A percentile compares a stretch with the other conserved stretches of the same genome.
Conservation (phyloP, 2,113 vertebrate species). For the Calidris pygmaea region DNA sequence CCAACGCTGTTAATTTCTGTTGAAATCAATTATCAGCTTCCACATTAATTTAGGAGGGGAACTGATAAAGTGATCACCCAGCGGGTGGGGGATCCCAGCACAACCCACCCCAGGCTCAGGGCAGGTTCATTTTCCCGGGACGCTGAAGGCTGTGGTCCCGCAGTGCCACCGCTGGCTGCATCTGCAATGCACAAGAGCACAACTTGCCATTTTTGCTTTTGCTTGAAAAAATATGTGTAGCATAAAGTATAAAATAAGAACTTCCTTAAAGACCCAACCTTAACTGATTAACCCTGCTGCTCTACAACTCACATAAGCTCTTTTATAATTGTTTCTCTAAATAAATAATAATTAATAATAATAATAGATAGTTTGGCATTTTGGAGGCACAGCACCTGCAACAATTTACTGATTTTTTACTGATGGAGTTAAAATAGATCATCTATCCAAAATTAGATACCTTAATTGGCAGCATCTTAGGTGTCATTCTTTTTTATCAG, state of each 20-base stretch:
- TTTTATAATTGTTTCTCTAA: not conserved
- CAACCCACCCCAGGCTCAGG: not conserved
- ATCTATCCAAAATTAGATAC: constrained; percentile 4
- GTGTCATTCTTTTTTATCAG: not conserved
- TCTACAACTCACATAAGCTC: not conserved
- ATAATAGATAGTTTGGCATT: not conserved
- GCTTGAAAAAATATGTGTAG: not conserved
- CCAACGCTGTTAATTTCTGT: not conserved
- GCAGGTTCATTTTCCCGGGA: not conserved
- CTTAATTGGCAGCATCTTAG: constrained; percentile 1
- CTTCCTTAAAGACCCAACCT: not conserved
- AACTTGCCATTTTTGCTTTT: not conserved
- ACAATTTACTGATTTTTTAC: not conserved
- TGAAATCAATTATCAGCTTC: not conserved
- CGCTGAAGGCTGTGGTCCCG: not conserved
- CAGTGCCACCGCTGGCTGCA: not conserved
- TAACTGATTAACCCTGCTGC: not conserved
- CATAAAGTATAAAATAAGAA: not conserved
- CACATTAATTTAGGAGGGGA: constrained; percentile 18
- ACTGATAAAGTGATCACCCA: not conserved
- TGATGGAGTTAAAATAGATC: not conserved
- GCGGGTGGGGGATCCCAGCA: not conserved
- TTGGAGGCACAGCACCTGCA: not conserved
- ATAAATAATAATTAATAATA: not conserved
- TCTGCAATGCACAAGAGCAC: not conserved